Evolutionary conservation across 2,797 vertebrate species (phyloP), one percentile per base, ranked within the genome.

Genomic region (Ctenopoma multispine): DNA sequence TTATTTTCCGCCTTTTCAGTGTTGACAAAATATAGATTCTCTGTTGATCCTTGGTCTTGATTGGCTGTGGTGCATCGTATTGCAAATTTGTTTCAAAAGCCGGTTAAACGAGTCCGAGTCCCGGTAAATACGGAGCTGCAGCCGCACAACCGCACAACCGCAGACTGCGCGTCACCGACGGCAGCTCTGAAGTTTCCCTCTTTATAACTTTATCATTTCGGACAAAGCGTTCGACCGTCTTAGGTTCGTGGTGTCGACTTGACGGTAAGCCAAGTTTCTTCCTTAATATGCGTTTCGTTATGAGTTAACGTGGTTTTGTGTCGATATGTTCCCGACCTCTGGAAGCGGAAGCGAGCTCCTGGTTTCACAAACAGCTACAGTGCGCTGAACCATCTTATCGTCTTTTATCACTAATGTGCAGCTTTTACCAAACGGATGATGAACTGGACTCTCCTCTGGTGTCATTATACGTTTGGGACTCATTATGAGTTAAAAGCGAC

Each of bases 311-410:
- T 0, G 7, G 15, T 18, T 59, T 31, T 34, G 4, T 63, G 24
- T 24, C 1, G 48, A 1, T 12, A 0, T 17, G 51, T 57, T 13
- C 9, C 7, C 8, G 3, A 0, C 49, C 1, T 44, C 40, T 29
- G n/a, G 24, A 88, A 31, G 60, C 79, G 72, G 69, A 83, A 86
- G 66, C 31, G 27, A 9, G 0, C 9, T 21, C 50, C 8, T 4
- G n/a, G 4, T 9, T 10, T 36, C 44, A 66, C 10, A 51, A 51
- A 43, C 46, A 3, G 13, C 4, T 17, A 23, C 18, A 1, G 1
- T 10, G 9, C 10, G 36, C 36, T 4, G 2, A n/a, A 46, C 18
- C 41, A 43, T 18, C 13, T 31, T 24, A 15, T 44, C 7, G 7
- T 44, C 4, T 15, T 41, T 15, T 4, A 38, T 15, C 15, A 41